These are phyloP conservation scores for Neosilurus hyrtlii DNA, from an alignment of 2,797 vertebrate species.

Conservation along the genomic window DNA sequence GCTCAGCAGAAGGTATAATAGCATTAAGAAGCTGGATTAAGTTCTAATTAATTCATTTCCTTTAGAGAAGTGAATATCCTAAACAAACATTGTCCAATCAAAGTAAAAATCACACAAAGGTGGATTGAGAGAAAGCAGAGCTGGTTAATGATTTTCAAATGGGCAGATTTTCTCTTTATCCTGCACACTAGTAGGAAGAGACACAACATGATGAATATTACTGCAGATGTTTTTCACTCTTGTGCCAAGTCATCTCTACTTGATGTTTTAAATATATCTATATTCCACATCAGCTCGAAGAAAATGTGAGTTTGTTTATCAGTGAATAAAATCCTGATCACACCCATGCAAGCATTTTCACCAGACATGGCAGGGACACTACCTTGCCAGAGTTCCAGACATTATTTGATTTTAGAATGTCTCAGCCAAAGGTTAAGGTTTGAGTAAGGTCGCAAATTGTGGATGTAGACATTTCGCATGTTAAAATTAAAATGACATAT, in stretches of 20 bases:
- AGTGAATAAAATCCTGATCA: no score
- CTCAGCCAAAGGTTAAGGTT: no score
- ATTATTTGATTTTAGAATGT: no score
- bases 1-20: background rate
- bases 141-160: background rate
- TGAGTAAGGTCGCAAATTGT: no score
- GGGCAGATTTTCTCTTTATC: background rate
- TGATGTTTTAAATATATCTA: background rate
- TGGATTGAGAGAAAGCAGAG: background rate
- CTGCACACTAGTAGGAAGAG: background rate
- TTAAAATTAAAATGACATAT: no score
- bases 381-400: no score
- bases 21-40: background rate
- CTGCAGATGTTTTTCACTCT: background rate
- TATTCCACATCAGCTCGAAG: background rate
- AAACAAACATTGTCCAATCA: background rate
- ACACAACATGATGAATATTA: background rate
- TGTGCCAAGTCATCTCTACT: background rate
- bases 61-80: background rate
- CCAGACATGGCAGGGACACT: no score
- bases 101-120: slow-evolving; percentile 4
- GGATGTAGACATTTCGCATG: no score
- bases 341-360: no score
- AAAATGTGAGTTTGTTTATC: background rate
- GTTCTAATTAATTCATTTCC: background rate